phyloP scores from a whole-genome alignment of 2,113 vertebrate genomes.

The Brachirus orientalis region DNA sequence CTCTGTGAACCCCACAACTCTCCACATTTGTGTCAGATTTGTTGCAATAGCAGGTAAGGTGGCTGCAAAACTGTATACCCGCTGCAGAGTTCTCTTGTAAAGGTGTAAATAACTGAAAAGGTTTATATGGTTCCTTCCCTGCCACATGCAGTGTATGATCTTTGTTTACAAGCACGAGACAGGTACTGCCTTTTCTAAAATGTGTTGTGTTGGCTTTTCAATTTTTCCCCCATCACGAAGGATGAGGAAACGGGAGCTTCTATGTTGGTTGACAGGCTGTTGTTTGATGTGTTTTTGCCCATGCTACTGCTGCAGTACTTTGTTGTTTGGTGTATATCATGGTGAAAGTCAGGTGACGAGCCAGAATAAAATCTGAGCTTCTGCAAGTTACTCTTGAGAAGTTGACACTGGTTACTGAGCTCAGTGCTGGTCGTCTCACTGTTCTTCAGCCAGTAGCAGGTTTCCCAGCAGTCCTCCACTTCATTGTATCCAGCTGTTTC shows the following conservation, averaged over 20 bases:
- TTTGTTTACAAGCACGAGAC: conserved; percentile 72
- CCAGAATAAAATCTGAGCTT: conserved; percentile 26
- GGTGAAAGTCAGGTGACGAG: conserved; percentile 31
- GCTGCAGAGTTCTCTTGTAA: conserved; percentile 45
- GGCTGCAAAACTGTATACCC: conserved; percentile 30
- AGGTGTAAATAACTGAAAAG: conserved; percentile 61
- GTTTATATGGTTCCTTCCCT: conserved; percentile 34
- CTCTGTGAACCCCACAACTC: too few relatives aligned
- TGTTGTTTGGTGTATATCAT: conserved; percentile 8
- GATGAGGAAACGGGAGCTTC: conserved; percentile 14
- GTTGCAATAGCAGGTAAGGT: conserved; percentile 13
- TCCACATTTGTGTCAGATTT: conserved; percentile 6
- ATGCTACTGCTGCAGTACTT: conserved; percentile 6
- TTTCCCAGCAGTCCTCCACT: conserved; percentile 66
- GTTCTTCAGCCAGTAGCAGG: conserved; percentile 66
- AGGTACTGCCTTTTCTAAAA: conserved; percentile 68
- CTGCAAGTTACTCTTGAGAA: conserved; percentile 22
- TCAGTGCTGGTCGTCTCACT: conserved; percentile 60
- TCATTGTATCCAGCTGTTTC: conserved; percentile 82
- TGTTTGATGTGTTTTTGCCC: conserved; percentile 12
- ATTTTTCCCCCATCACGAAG: conserved; percentile 17
- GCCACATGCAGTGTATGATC: conserved; percentile 38
- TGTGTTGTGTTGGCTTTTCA: conserved; percentile 34
- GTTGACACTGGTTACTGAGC: conserved; percentile 7
- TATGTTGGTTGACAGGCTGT: conserved; percentile 18